These are phyloP conservation scores for Nansenia antarctica DNA, from an alignment of 2,113 vertebrate genomes.

Conservation along the genomic window DNA sequence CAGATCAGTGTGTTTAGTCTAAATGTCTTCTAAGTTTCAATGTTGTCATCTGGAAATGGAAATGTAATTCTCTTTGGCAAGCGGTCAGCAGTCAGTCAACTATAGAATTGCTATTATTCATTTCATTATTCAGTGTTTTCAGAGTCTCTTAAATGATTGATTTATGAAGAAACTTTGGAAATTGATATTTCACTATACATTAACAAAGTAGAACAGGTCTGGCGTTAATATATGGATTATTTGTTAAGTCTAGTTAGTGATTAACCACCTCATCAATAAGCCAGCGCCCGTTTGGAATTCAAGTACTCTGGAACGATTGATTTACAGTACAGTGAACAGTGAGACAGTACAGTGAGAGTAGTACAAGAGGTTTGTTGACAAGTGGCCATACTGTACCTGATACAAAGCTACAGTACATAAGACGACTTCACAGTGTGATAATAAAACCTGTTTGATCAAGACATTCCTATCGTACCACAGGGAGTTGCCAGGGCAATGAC, in stretches of 20 bases:
- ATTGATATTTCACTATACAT: neutral
- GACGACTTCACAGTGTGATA: neutral
- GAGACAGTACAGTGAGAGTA: no score
- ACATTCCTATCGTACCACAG: neutral
- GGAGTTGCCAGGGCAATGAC: neutral
- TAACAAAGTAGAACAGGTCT: neutral
- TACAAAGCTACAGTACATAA: conserved; percentile 17
- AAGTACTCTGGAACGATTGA: conserved; percentile 13
- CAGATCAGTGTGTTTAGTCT: neutral
- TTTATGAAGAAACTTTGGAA: no score
- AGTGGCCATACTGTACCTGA: conserved; percentile 19
- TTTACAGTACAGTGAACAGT: no score
- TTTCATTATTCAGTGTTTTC: no score
- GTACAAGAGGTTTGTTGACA: conserved; percentile 11
- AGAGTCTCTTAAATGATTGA: neutral
- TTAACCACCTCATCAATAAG: conserved; percentile 26
- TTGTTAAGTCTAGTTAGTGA: conserved; percentile 30
- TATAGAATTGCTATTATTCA: no score
- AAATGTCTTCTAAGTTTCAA: no score
- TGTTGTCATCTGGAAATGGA: neutral
- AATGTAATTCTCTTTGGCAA: no score
- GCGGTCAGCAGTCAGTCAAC: neutral
- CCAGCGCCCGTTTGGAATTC: conserved; percentile 17
- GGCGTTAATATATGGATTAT: neutral
- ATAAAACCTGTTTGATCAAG: neutral